Conservation (phyloP, 2,797 vertebrate species). For the Melopsittacus undulatus region DNA sequence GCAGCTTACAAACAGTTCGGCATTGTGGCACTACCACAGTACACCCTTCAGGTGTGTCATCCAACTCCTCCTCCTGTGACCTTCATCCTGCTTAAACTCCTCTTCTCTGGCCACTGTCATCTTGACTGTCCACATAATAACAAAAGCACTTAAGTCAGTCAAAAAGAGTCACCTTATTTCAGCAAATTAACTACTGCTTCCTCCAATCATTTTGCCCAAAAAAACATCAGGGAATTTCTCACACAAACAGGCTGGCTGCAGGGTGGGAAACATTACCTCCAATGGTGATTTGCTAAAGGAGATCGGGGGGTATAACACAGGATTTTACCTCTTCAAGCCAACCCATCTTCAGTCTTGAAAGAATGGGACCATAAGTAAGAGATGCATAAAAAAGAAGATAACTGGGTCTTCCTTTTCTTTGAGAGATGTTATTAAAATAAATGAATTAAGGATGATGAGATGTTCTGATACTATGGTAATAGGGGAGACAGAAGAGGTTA, state of each 20-base stretch:
- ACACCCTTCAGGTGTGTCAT: not conserved
- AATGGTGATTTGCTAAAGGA: not conserved
- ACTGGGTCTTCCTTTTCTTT: not conserved
- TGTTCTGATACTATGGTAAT: not conserved
- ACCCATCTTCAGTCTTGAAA: not conserved
- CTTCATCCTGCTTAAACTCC: not conserved
- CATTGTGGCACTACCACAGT: not conserved
- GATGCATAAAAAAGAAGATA: not conserved
- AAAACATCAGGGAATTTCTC: accelerated
- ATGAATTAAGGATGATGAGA: not conserved
- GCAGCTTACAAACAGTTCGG: not conserved
- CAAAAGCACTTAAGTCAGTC: not conserved
- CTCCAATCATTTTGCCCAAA: not conserved
- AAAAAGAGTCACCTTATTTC: not conserved
- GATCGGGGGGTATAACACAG: accelerated
- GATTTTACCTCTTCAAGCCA: not conserved
- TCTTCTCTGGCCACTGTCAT: not conserved
- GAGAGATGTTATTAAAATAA: not conserved
- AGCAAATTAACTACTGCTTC: not conserved
- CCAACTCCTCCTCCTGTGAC: not conserved
- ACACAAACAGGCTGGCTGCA: not conserved
- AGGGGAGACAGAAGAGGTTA: not conserved
- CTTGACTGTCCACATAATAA: not conserved
- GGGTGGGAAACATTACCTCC: not conserved
- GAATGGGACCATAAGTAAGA: not conserved